Conservation (phyloP, 2,888 invertebrate species). For the Sinopyrophorus schimmeli region DNA sequence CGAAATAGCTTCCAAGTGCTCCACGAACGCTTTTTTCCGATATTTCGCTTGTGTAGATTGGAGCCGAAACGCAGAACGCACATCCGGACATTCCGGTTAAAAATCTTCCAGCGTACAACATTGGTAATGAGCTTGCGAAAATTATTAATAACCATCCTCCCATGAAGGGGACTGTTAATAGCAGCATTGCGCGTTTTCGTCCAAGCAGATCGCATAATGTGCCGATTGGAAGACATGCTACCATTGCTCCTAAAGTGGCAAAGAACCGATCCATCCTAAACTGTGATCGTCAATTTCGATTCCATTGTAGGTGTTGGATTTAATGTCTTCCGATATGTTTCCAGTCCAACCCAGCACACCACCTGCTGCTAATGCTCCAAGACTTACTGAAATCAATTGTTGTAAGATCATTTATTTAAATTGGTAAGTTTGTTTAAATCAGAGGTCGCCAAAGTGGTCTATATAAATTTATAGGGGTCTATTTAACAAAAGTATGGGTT, state of each 20-base stretch:
- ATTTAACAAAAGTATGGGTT: too few species aligned
- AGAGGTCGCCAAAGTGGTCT: too few species aligned
- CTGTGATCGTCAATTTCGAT: constrained; percentile 59
- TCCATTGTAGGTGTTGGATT: constrained; percentile 59
- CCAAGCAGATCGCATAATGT: constrained; percentile 60
- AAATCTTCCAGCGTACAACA: constrained; percentile 69
- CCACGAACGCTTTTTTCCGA: constrained; percentile 83
- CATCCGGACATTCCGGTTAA: constrained; percentile 73
- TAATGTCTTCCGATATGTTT: constrained; percentile 63
- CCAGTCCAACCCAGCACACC: constrained; percentile 79
- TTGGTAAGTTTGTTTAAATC: too few species aligned
- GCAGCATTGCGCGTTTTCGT: constrained; percentile 71
- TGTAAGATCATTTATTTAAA: too few species aligned
- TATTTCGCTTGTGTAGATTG: constrained; percentile 85
- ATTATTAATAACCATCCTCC: constrained; percentile 75
- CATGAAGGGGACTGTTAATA: constrained; percentile 68
- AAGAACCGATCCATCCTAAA: constrained; percentile 75
- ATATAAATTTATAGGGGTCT: too few species aligned
- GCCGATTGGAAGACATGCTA: constrained; percentile 74
- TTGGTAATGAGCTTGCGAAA: constrained; percentile 64
- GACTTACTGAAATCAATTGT: constrained; percentile 61
- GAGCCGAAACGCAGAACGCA: constrained; percentile 80
- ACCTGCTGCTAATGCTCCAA: constrained; percentile 78
- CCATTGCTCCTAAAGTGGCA: constrained; percentile 72
- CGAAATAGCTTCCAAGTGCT: constrained; percentile 83